phyloP scores from a whole-genome alignment of 2,113 vertebrate species.

The Toxostoma redivivum region DNA sequence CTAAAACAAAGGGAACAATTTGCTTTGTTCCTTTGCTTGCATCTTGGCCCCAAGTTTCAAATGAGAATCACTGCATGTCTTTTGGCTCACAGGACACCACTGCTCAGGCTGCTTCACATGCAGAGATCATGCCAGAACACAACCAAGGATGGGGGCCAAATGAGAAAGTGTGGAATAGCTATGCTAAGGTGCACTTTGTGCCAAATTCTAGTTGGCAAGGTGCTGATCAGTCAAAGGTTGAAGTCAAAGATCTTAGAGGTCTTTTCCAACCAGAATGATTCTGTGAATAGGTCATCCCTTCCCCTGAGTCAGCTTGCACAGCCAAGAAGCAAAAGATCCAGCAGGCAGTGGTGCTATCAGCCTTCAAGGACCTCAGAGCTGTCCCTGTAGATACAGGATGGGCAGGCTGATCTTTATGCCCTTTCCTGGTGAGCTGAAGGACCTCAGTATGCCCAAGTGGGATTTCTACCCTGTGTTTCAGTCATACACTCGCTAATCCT shows the following conservation, averaged over 20 bases:
- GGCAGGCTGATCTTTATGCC: rapidly evolving
- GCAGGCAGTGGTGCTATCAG: background rate
- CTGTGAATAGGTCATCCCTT: background rate
- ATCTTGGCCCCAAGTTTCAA: background rate
- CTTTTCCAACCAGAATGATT: background rate
- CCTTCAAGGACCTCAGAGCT: background rate
- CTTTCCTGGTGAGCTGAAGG: background rate
- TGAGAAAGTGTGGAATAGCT: background rate
- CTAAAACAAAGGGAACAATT: background rate
- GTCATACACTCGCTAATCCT: background rate
- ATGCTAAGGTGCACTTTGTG: no score
- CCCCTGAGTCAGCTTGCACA: background rate
- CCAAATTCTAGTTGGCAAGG: background rate
- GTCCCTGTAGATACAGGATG: background rate
- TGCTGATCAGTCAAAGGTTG: background rate
- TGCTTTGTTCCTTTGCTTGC: background rate
- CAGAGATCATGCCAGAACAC: background rate
- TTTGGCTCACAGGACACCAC: background rate
- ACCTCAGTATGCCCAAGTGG: background rate
- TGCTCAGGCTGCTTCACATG: background rate
- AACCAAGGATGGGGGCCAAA: background rate
- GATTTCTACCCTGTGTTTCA: background rate
- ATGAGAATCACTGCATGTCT: background rate
- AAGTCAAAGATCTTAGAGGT: background rate
- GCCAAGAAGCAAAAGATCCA: background rate